A percentile compares a stretch with the other conserved stretches of the same genome.
phyloP scores from a whole-genome alignment of 2,113 vertebrate species.

The Terrapene triunguis region DNA sequence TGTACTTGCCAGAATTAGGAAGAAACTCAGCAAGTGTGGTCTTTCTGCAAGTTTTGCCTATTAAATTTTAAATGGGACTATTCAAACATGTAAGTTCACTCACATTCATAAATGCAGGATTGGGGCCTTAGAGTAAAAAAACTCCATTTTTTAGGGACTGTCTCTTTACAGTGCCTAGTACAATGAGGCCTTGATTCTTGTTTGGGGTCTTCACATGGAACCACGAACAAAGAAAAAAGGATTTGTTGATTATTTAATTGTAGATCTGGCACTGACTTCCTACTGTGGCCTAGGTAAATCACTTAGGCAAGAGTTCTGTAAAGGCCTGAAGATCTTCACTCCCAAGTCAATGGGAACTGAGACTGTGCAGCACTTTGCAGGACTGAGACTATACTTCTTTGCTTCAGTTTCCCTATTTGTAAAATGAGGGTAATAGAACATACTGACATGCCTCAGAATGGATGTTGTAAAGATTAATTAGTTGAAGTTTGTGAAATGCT shows the following conservation, averaged over 20 bases:
- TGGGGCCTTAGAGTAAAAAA: not conserved
- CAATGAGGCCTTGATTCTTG: not conserved
- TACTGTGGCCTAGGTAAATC: not conserved
- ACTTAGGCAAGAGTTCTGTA: not conserved
- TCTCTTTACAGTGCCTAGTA: not conserved
- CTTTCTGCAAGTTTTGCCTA: conserved; percentile 41
- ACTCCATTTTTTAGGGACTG: not conserved
- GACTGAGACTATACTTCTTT: accelerated
- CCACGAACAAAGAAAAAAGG: not conserved
- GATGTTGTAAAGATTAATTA: not conserved
- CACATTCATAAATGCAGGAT: not conserved
- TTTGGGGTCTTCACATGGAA: not conserved
- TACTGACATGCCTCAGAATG: not conserved
- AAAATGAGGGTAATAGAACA: not conserved
- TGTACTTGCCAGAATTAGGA: conserved; percentile 48
- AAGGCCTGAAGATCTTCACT: not conserved
- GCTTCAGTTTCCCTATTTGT: accelerated
- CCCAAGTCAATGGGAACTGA: not conserved
- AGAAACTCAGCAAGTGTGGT: conserved; percentile 54
- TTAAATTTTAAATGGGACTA: conserved; percentile 22
- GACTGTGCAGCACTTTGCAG: not conserved
- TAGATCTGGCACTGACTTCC: not conserved
- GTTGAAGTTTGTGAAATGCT: not conserved
- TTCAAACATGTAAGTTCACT: not conserved
- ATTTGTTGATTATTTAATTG: not conserved